Evolutionary conservation across 1,140 invertebrate species (phyloP).

Genomic region (Steinernema khuongi): DNA sequence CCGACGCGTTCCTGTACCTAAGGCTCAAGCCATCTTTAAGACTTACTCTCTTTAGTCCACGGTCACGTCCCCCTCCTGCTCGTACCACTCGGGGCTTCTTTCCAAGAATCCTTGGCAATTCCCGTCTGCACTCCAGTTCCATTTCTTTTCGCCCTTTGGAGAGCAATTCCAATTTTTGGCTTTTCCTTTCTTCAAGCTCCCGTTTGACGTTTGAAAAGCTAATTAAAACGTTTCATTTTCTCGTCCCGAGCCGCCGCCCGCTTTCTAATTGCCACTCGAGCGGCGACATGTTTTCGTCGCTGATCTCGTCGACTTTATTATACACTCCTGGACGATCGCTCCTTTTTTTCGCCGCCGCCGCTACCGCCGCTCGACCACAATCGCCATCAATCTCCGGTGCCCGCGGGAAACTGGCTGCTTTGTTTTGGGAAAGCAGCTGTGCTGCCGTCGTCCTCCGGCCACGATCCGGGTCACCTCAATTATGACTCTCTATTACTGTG

Average conservation of each 20-base stretch:
- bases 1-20: too few relatives aligned
- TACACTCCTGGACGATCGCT: background rate
- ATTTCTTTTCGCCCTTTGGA: too few relatives aligned
- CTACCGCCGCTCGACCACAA: background rate
- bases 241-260: background rate
- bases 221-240: slow-evolving; percentile 17
- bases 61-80: too few relatives aligned
- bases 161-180: too few relatives aligned
- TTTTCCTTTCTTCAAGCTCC: too few relatives aligned
- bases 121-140: too few relatives aligned
- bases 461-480: slow-evolving; percentile 4
- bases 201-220: background rate
- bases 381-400: background rate
- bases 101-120: too few relatives aligned
- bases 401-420: background rate
- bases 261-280: background rate
- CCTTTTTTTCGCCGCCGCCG: background rate
- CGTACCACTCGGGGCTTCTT: too few relatives aligned
- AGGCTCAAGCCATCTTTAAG: too few relatives aligned
- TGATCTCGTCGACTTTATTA: background rate
- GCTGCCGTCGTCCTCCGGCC: background rate
- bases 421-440: slow-evolving; percentile 15
- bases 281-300: background rate
- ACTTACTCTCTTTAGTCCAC: too few relatives aligned
- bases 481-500: background rate